phyloP scores from a whole-genome alignment of 2,797 vertebrate species.

The Sparus aurata region DNA sequence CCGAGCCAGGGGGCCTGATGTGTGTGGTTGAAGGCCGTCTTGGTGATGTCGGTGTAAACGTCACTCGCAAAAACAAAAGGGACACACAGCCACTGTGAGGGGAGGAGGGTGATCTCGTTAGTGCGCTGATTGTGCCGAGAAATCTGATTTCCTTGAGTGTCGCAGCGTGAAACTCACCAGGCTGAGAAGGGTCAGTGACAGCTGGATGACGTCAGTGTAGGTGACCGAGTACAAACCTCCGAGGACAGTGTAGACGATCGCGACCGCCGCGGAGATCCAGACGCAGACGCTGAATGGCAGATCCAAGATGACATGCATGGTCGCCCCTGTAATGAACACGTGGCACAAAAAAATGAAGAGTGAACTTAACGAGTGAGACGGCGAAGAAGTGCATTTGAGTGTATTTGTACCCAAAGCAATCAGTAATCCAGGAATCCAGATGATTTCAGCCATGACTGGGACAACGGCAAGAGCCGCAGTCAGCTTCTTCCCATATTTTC shows the following conservation, averaged over 20 bases:
- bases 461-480: slow-evolving; percentile 32
- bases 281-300: slow-evolving; percentile 74
- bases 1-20: slow-evolving; percentile 81
- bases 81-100: slow-evolving; percentile 68
- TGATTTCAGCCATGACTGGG: slow-evolving; percentile 32
- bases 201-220: slow-evolving; percentile 67
- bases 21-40: slow-evolving; percentile 71
- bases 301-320: slow-evolving; percentile 81
- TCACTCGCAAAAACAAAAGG: slow-evolving; percentile 80
- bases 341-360: too few species aligned
- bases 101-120: background rate
- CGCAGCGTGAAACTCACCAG: slow-evolving; percentile 13
- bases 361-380: too few species aligned
- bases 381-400: too few species aligned
- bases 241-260: slow-evolving; percentile 81
- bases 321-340: slow-evolving; percentile 63
- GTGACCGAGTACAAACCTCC: slow-evolving; percentile 74
- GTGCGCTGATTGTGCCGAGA: too few species aligned
- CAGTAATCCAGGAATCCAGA: slow-evolving; percentile 39
- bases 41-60: slow-evolving; percentile 66
- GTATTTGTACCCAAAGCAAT: slow-evolving; percentile 45
- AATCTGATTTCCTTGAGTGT: background rate
- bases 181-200: slow-evolving; percentile 23
- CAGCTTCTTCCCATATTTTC: slow-evolving; percentile 44
- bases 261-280: slow-evolving; percentile 75